Percentiles rank a stretch among this genome's conserved stretches.
Conservation (phyloP, 1,140 invertebrate species). For the Lepidurus apus region DNA sequence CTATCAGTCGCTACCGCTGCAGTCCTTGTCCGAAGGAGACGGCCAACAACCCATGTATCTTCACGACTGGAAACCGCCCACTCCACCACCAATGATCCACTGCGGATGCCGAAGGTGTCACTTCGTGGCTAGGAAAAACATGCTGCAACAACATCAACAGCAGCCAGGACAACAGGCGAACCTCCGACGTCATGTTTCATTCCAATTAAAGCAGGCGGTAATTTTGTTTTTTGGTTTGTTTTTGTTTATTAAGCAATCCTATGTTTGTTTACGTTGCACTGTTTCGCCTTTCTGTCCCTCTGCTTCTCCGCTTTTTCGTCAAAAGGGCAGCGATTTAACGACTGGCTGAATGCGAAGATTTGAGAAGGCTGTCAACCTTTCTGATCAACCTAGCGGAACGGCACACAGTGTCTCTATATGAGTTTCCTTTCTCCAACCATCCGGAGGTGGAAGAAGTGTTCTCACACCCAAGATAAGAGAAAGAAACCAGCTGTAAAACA, state of each 20-base stretch:
- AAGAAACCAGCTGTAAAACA: background rate
- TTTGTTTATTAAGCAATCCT: background rate
- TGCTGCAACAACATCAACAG: background rate
- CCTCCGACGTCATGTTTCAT: slow-evolving; percentile 8
- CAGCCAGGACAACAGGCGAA: background rate
- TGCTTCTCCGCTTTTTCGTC: background rate
- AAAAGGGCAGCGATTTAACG: background rate
- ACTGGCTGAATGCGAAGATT: background rate
- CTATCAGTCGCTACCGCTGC: background rate
- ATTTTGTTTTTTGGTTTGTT: background rate
- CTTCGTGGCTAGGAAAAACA: slow-evolving; percentile 1
- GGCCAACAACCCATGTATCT: background rate
- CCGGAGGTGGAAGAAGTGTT: background rate
- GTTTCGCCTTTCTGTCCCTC: background rate
- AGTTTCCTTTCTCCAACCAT: slow-evolving; percentile 1
- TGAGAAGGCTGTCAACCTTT: slow-evolving; percentile 14
- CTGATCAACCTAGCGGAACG: background rate
- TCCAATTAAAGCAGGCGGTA: slow-evolving; percentile 3
- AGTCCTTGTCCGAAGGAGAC: background rate
- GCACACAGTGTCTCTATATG: background rate
- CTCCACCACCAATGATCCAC: background rate
- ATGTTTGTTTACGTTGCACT: background rate
- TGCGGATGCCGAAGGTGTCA: slow-evolving; percentile 12
- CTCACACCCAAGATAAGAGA: slow-evolving; percentile 7
- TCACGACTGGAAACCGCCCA: slow-evolving; percentile 8